These are phyloP conservation scores for Crepidodera aurea DNA, from an alignment of 2,888 invertebrate species.

Conservation along the genomic window DNA sequence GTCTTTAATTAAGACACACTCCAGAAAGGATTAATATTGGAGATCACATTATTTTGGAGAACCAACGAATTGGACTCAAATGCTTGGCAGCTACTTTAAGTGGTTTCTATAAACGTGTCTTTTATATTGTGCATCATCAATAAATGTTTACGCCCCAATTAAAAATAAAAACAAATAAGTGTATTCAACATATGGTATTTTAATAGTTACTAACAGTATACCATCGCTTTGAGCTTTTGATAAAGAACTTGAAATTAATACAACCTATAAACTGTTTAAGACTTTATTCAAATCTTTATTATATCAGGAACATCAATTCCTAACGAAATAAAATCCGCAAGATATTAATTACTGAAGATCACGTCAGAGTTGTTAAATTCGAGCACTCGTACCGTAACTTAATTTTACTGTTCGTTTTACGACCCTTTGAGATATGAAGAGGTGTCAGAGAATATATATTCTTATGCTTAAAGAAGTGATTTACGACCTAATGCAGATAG, in stretches of 20 bases:
- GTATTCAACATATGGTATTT: neutral
- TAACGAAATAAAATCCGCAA: slow-evolving; percentile 22
- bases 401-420: slow-evolving; percentile 30
- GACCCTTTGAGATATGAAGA: slow-evolving; percentile 29
- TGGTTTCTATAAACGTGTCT: too few relatives aligned
- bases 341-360: slow-evolving; percentile 31
- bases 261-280: slow-evolving; percentile 18
- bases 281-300: slow-evolving; percentile 27
- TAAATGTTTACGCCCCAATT: too few relatives aligned
- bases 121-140: too few relatives aligned
- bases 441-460: slow-evolving; percentile 30
- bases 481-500: slow-evolving; percentile 10
- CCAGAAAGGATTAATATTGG: too few relatives aligned
- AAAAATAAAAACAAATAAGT: too few relatives aligned
- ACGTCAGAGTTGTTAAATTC: slow-evolving; percentile 32
- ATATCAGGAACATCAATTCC: slow-evolving; percentile 25
- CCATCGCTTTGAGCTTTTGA: neutral
- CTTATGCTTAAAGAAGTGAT: slow-evolving; percentile 16
- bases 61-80: too few relatives aligned
- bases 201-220: neutral
- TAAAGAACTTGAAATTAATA: slow-evolving; percentile 6
- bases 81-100: too few relatives aligned
- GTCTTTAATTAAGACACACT: too few relatives aligned
- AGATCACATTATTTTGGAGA: too few relatives aligned
- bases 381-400: slow-evolving; percentile 29